These are phyloP conservation scores for Bathynomus jamesi DNA, from an alignment of 1,140 invertebrate genomes.

Conservation along the genomic window DNA sequence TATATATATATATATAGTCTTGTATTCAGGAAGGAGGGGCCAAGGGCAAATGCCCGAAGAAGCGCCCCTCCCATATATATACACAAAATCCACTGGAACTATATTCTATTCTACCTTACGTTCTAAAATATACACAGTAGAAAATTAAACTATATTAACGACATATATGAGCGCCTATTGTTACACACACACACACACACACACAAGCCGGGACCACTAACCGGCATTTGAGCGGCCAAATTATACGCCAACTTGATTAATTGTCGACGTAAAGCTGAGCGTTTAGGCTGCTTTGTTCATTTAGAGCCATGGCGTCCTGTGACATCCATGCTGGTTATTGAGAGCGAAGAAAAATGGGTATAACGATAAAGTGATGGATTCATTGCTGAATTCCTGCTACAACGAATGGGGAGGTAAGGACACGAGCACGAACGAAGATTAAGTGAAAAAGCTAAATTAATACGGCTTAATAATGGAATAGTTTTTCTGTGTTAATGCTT, in stretches of 20 bases:
- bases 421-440: no score
- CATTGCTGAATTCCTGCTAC: background rate
- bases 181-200: background rate
- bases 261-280: background rate
- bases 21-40: background rate
- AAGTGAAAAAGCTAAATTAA: no score
- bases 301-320: background rate
- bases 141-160: background rate
- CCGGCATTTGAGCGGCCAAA: background rate
- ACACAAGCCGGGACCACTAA: background rate
- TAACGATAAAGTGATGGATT: background rate
- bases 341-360: background rate
- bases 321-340: background rate
- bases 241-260: conserved; percentile 1
- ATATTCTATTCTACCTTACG: background rate
- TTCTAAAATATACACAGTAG: background rate
- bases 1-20: background rate
- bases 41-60: no score
- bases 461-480: no score
- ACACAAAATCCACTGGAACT: background rate
- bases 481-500: no score
- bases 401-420: no score
- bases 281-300: background rate
- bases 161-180: background rate
- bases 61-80: no score